These are phyloP conservation scores for Galleria mellonella DNA, from an alignment of 1,140 invertebrate genomes.

Conservation along the genomic window DNA sequence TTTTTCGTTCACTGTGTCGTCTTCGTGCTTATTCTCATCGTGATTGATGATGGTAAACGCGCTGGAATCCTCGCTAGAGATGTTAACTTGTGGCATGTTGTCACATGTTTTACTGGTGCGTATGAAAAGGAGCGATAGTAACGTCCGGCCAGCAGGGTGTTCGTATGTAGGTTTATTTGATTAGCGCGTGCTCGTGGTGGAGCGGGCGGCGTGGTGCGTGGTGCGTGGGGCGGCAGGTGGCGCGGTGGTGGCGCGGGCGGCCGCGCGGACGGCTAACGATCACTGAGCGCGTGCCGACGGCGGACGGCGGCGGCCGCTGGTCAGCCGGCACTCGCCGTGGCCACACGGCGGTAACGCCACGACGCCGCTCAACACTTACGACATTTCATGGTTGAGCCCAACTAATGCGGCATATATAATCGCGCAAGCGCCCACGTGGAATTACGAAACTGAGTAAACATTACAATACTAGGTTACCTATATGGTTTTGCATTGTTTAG, in stretches of 20 bases:
- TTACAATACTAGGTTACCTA: no score
- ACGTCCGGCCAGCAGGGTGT: no score
- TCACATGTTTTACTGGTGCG: constrained; percentile 5
- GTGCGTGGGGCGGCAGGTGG: constrained; percentile 10
- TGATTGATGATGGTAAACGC: constrained; percentile 73
- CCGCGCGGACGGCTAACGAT: constrained; percentile 12
- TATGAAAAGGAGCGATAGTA: neutral
- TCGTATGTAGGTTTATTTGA: neutral
- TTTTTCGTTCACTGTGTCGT: neutral
- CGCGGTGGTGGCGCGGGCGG: constrained; percentile 12
- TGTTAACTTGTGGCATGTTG: constrained; percentile 45
- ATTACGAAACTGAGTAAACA: constrained; percentile 15
- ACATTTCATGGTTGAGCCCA: constrained; percentile 5
- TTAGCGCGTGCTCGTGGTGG: no score
- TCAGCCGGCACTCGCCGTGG: constrained; percentile 1
- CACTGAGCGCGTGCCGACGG: constrained; percentile 10
- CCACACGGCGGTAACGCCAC: constrained; percentile 10
- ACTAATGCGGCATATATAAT: constrained; percentile 20
- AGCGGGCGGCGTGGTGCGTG: constrained; percentile 3
- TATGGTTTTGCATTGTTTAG: no score
- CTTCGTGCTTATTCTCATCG: constrained; percentile 21
- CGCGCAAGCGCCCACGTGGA: constrained; percentile 38
- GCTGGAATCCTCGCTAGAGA: constrained; percentile 47
- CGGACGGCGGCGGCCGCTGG: constrained; percentile 13
- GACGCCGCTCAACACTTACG: constrained; percentile 17